phyloP scores from a whole-genome alignment of 2,113 vertebrate genomes.

The Platichthys flesus region DNA sequence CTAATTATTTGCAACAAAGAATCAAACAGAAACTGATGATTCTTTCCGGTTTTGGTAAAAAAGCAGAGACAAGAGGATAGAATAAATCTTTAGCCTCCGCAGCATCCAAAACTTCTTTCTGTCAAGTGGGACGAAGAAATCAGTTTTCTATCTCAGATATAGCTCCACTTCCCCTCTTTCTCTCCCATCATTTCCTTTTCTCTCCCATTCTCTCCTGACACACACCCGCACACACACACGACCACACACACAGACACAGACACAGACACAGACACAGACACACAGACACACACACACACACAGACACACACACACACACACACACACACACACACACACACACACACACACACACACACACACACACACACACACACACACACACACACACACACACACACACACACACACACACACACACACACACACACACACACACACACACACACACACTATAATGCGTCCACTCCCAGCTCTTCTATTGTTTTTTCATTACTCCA shows the following conservation, averaged over 20 bases:
- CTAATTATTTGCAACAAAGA: slow-evolving; percentile 23
- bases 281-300: background rate
- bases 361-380: no score
- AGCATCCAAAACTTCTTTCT: slow-evolving; percentile 41
- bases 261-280: no score
- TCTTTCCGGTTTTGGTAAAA: slow-evolving; percentile 32
- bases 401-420: background rate
- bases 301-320: slow-evolving; percentile 10
- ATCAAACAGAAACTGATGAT: slow-evolving; percentile 13
- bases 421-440: slow-evolving; percentile 24
- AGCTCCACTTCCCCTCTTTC: slow-evolving; percentile 29
- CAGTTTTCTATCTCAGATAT: slow-evolving; percentile 50
- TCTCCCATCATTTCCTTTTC: slow-evolving; percentile 47
- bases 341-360: no score
- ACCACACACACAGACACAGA: slow-evolving; percentile 10
- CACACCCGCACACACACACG: slow-evolving; percentile 5
- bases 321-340: no score
- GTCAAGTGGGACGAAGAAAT: slow-evolving; percentile 50
- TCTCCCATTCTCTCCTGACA: background rate
- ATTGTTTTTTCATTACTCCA: slow-evolving; percentile 51
- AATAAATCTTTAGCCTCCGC: slow-evolving; percentile 23
- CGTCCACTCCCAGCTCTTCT: slow-evolving; percentile 25
- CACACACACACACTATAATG: slow-evolving; percentile 2
- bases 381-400: no score
- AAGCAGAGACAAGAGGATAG: slow-evolving; percentile 24